Conservation (phyloP, 2,888 invertebrate genomes). For the Calliscelio sp. region DNA sequence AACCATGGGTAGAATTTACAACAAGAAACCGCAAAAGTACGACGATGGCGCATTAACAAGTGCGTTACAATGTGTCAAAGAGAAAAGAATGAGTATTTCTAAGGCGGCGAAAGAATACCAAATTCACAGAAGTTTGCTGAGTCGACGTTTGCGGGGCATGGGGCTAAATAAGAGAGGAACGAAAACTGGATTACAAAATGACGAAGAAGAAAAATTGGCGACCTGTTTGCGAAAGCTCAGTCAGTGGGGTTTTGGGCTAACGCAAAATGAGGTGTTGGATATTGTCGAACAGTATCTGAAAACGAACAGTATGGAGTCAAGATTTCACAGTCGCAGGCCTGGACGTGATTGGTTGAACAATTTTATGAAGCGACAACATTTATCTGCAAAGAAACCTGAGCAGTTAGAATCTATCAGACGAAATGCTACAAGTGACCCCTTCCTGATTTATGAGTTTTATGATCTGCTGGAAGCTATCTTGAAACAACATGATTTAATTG, state of each 20-base stretch:
- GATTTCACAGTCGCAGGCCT: background rate
- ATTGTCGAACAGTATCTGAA: slow-evolving; percentile 16
- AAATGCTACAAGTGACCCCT: slow-evolving; percentile 35
- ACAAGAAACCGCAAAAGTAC: too few species aligned
- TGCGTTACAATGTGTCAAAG: too few species aligned
- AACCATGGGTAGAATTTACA: too few species aligned
- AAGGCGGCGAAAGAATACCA: too few species aligned
- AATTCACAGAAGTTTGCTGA: too few species aligned
- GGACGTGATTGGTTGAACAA: slow-evolving; percentile 14
- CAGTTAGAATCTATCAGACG: slow-evolving; percentile 13
- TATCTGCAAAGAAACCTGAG: slow-evolving; percentile 20
- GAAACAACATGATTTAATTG: slow-evolving; percentile 2
- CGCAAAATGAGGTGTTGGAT: slow-evolving; percentile 1
- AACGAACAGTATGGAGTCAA: slow-evolving; percentile 7
- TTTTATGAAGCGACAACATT: slow-evolving; percentile 26
- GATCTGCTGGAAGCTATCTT: slow-evolving; percentile 10
- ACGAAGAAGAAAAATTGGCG: slow-evolving; percentile 21
- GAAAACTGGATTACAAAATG: too few species aligned
- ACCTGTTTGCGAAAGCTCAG: background rate
- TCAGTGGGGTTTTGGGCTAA: slow-evolving; percentile 29
- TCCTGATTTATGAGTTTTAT: slow-evolving; percentile 31
- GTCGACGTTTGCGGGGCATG: too few species aligned
- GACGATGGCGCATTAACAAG: too few species aligned
- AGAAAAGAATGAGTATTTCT: too few species aligned
- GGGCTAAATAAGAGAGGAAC: too few species aligned